These are phyloP conservation scores for Notechis scutatus DNA, from an alignment of 2,113 vertebrate species.

Conservation along the genomic window DNA sequence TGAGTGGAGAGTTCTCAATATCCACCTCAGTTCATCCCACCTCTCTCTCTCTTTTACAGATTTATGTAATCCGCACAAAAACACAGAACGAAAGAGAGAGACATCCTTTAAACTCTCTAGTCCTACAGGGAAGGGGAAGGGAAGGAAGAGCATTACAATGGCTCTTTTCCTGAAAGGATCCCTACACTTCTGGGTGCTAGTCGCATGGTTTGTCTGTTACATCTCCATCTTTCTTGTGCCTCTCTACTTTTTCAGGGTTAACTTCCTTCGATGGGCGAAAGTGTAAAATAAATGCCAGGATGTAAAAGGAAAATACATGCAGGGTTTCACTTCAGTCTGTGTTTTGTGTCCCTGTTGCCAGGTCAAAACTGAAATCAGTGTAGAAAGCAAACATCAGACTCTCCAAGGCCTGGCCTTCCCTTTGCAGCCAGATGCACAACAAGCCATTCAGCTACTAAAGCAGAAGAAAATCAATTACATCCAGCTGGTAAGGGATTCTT, in stretches of 20 bases:
- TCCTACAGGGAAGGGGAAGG: not conserved
- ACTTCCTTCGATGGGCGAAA: not conserved
- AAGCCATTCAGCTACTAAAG: constrained; percentile 86
- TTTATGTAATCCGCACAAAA: not conserved
- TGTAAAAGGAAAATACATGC: not conserved
- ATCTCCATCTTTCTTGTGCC: not conserved
- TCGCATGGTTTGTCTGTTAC: not conserved
- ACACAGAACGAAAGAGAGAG: not conserved
- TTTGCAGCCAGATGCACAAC: constrained; percentile 85
- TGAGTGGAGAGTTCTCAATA: not conserved
- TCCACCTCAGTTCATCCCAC: not conserved
- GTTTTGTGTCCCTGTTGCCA: constrained; percentile 53
- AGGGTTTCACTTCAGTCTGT: not conserved
- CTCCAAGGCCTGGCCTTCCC: constrained; percentile 94
- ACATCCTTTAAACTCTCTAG: not conserved
- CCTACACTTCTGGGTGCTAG: not conserved
- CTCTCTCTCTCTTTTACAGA: not conserved
- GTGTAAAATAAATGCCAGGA: not conserved
- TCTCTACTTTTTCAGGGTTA: accelerated
- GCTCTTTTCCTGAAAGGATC: not conserved
- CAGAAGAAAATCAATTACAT: constrained; percentile 93
- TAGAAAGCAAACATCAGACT: constrained; percentile 91
- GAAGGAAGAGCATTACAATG: not conserved
- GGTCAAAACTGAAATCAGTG: constrained; percentile 93
- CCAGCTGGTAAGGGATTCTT: constrained; percentile 81